Base-by-base conservation (phyloP, 2,797 vertebrate genomes). In the Pipistrellus pygmaeus region DNA sequence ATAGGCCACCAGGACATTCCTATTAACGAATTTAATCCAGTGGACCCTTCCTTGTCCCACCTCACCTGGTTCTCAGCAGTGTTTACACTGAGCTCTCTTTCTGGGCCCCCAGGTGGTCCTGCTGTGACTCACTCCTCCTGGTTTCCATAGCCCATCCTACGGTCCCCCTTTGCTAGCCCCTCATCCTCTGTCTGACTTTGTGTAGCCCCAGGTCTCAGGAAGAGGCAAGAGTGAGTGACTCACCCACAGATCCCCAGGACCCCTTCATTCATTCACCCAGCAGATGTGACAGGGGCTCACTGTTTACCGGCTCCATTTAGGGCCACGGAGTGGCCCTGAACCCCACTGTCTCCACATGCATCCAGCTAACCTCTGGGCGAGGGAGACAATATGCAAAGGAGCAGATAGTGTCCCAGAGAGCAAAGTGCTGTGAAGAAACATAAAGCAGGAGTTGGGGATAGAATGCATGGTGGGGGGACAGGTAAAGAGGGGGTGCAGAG, bases 211-310 rank as follows among this genome's bases (percentile, higher is more conserved):
- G 5, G 12, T 3, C 35, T 87, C 32, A 82, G 3, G 44, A 51
- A 8, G 21, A 21, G 8, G 0, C 2, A 3, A 14, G 57, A 48
- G 41, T 57, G 20, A 62, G 2, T 51, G 71, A 60, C n/a, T 8
- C 23, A 2, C 46, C 46, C 3, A 1, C 20, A 4, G 1, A 10
- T 0, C 1, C 23, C 44, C 23, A 6, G 23, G 6, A 2, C 27
- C 21, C 20, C 41, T 35, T 27, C 14, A 21, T 57, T 46, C 60
- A 5, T 32, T 15, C 12, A 2, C 3, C n/a, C 62, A 35, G 5
- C 3, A 32, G 6, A 1, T 3, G 17, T 6, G 2, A 7, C 0
- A n/a, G 38, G 38, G 14, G 41, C 13, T 13, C 30, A 0, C 11
- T 44, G 21, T 21, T 25, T 21, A 1, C 1, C 0, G 2, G 30